Percentiles rank a stretch among this genome's conserved stretches.
Conservation (phyloP, 2,888 invertebrate species). For the Baronia brevicornis region DNA sequence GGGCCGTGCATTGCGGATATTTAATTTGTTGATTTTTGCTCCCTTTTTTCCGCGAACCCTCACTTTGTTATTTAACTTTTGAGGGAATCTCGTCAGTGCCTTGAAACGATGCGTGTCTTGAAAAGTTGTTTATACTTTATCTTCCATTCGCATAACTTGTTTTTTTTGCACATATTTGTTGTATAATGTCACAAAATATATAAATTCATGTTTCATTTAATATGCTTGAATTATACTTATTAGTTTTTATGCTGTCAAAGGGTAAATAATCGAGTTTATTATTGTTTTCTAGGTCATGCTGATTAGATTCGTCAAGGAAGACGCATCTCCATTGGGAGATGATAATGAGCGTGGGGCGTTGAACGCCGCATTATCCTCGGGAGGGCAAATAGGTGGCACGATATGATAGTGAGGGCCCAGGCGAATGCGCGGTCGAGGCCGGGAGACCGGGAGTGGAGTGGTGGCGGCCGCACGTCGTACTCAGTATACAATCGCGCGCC, state of each 20-base stretch:
- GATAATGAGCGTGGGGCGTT: conserved; percentile 53
- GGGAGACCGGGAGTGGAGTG: conserved; percentile 62
- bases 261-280: conserved; percentile 9
- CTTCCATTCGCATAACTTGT: too few species aligned
- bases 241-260: conserved; percentile 2
- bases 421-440: conserved; percentile 58
- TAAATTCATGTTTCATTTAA: too few species aligned
- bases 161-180: too few species aligned
- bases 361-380: conserved; percentile 57
- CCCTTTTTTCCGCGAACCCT: conserved; percentile 58
- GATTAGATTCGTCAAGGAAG: conserved; percentile 25
- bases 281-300: conserved; percentile 23
- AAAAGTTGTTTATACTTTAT: too few species aligned
- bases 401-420: conserved; percentile 55
- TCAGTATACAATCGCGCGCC: conserved; percentile 69
- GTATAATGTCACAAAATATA: too few species aligned
- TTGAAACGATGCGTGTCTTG: too few species aligned
- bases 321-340: conserved; percentile 30
- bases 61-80: conserved; percentile 26
- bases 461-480: conserved; percentile 43
- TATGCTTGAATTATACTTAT: too few species aligned
- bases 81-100: conserved; percentile 20
- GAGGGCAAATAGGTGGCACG: conserved; percentile 61
- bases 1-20: conserved; percentile 54
- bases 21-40: conserved; percentile 51